Evolutionary conservation across 2,888 invertebrate genomes (phyloP).

Genomic region (Spisula solida): DNA sequence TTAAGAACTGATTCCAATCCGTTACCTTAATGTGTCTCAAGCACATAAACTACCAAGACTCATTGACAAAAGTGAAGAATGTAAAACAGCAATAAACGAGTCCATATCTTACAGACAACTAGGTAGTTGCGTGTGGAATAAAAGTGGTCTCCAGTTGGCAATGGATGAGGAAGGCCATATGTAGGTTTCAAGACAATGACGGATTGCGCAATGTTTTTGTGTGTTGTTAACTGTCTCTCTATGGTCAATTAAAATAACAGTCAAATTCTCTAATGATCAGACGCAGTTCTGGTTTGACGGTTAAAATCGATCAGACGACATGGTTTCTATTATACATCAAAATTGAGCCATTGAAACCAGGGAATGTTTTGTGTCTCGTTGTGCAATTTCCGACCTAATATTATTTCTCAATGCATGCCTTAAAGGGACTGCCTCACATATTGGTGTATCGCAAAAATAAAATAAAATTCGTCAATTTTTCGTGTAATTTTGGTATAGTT

Average conservation of each 20-base stretch:
- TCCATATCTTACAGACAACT: not conserved
- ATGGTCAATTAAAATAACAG: not conserved
- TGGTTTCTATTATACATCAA: not conserved
- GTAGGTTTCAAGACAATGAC: slow-evolving; percentile 7
- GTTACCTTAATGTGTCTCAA: too few species aligned
- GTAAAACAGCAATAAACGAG: not conserved
- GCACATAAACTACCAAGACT: too few species aligned
- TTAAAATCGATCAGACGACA: not conserved
- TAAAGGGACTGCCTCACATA: too few species aligned
- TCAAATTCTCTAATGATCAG: not conserved
- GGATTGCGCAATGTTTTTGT: not conserved
- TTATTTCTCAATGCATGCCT: not conserved
- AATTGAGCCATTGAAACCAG: not conserved
- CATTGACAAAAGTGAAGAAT: too few species aligned
- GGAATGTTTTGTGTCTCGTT: not conserved
- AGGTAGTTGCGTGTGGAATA: not conserved
- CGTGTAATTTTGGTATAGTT: too few species aligned
- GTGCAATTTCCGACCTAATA: not conserved
- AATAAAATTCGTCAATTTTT: too few species aligned
- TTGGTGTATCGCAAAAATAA: too few species aligned
- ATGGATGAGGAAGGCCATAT: not conserved
- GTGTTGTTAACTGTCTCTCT: not conserved
- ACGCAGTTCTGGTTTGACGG: not conserved
- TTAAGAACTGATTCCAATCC: too few species aligned
- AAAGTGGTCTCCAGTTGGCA: not conserved